Percentiles rank a stretch among this genome's conserved stretches.
Conservation (phyloP, 2,888 invertebrate species). For the Andrena fulva region DNA sequence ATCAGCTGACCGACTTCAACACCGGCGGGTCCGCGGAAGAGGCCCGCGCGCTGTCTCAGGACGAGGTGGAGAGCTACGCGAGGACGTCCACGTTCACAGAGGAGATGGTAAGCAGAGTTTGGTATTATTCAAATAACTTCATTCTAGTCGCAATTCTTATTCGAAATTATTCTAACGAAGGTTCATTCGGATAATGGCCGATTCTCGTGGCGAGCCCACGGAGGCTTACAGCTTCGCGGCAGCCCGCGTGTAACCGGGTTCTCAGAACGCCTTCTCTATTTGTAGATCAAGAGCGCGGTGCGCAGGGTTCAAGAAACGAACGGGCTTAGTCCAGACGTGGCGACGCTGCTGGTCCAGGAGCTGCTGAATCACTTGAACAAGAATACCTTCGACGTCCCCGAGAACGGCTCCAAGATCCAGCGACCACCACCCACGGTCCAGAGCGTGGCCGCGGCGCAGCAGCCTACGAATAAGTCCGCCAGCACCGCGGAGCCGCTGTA, state of each 20-base stretch:
- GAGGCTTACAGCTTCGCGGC: too few species aligned
- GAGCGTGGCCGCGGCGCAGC: not conserved
- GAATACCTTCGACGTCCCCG: constrained; percentile 46
- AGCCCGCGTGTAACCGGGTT: too few species aligned
- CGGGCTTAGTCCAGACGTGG: constrained; percentile 80
- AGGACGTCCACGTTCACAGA: constrained; percentile 74
- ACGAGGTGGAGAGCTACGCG: constrained; percentile 71
- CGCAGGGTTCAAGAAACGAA: constrained; percentile 74
- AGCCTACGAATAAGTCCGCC: not conserved
- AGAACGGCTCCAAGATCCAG: constrained; percentile 57
- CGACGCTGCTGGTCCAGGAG: constrained; percentile 74
- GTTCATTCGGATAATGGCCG: too few species aligned
- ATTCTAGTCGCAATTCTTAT: too few species aligned
- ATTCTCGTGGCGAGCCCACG: too few species aligned
- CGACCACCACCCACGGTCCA: constrained; percentile 13
- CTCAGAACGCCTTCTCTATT: not conserved
- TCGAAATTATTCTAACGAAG: too few species aligned
- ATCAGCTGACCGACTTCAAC: constrained; percentile 77
- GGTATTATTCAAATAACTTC: too few species aligned
- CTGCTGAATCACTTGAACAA: constrained; percentile 74
- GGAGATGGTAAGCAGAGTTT: constrained; percentile 70
- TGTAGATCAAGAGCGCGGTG: constrained; percentile 78
- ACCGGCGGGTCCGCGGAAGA: constrained; percentile 73
- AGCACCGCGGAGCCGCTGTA: constrained; percentile 85
- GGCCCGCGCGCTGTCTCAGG: constrained; percentile 72